Conservation (phyloP, 2,797 vertebrate species). For the Delichon dasypus region DNA sequence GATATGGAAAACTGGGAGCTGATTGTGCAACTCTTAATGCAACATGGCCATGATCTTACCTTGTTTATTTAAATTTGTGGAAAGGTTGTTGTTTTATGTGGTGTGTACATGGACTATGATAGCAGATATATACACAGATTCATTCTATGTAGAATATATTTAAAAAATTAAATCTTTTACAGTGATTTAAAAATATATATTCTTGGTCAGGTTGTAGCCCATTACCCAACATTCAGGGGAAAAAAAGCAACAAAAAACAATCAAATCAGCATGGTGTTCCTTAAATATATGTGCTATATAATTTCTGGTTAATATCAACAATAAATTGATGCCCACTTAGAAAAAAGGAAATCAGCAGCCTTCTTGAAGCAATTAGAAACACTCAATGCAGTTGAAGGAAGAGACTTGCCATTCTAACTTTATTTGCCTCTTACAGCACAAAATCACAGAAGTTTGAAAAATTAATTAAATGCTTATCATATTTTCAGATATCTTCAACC, state of each 20-base stretch:
- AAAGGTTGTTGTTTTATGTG: neutral
- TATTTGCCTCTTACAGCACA: neutral
- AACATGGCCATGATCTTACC: neutral
- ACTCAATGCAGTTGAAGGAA: neutral
- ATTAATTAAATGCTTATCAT: neutral
- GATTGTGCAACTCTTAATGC: neutral
- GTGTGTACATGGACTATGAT: neutral
- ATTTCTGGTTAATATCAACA: neutral
- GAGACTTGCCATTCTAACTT: neutral
- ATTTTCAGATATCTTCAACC: neutral
- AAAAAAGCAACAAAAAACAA: neutral
- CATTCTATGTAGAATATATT: neutral
- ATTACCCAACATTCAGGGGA: neutral
- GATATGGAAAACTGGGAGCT: neutral
- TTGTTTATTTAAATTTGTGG: neutral
- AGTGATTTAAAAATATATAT: accelerated
- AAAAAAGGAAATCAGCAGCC: neutral
- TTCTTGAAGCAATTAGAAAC: neutral
- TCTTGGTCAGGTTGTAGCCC: neutral
- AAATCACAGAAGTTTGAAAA: neutral
- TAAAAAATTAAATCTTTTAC: neutral
- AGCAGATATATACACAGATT: neutral
- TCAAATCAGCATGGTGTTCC: neutral
- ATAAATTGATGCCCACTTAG: neutral
- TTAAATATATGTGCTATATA: neutral